Evolutionary conservation across 2,797 vertebrate species (phyloP).

Genomic region (Scyliorhinus canicula): DNA sequence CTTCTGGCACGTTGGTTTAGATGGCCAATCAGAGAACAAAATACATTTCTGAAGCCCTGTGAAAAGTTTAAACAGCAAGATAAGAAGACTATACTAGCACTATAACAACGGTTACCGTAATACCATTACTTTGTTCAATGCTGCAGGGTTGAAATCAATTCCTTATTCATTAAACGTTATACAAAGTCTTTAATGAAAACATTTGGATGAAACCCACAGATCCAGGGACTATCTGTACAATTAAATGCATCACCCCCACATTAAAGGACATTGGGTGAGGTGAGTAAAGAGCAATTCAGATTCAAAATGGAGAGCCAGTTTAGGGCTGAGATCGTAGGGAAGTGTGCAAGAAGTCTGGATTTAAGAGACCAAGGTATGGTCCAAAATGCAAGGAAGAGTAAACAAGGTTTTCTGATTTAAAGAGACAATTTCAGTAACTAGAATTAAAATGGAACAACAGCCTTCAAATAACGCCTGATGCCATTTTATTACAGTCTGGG

Average conservation of each 20-base stretch:
- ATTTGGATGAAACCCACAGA: background rate
- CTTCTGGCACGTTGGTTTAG: background rate
- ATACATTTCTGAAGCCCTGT: background rate
- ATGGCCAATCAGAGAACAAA: background rate
- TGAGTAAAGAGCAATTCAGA: background rate
- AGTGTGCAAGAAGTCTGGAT: too few species aligned
- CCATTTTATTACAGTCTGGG: too few species aligned
- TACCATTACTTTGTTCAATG: background rate
- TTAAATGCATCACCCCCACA: background rate
- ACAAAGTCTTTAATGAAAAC: background rate
- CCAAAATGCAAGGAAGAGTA: too few species aligned
- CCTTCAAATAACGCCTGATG: too few species aligned
- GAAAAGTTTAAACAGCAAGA: background rate
- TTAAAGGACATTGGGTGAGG: background rate
- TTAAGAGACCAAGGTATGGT: too few species aligned
- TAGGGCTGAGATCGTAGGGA: too few species aligned
- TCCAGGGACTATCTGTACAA: background rate
- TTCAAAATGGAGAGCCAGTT: background rate
- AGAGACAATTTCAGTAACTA: too few species aligned
- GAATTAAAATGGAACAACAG: too few species aligned
- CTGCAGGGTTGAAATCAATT: background rate
- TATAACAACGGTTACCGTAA: too few species aligned
- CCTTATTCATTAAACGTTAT: background rate
- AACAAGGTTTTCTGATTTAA: too few species aligned
- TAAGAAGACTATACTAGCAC: background rate